Base-by-base conservation (phyloP, 2,888 invertebrate species). In the Calephelis perditalis region DNA sequence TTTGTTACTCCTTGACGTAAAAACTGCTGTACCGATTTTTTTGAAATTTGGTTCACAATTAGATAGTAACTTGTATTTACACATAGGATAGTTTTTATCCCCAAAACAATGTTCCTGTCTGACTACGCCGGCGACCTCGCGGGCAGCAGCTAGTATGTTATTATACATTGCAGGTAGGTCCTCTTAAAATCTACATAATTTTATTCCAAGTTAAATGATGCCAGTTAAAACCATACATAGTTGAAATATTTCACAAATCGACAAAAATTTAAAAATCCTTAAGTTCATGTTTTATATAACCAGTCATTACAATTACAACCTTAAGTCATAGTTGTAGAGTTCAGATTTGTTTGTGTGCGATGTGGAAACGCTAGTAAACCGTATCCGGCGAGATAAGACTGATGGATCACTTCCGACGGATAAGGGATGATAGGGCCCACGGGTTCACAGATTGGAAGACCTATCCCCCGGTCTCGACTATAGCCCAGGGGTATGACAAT, bases 341-440 rank as follows among this genome's bases (percentile, higher is more conserved):
- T 65, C 59, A 64, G 65, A 67, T 67, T 69, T 67, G 64, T 64
- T 62, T 63, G 55, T 61, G 36, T 3, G 56, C 58, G 62, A 64
- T 66, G 63, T 67, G 66, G 64, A 64, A 66, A 62, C 64, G 64
- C 64, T 67, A 67, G 65, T 70, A 70, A 69, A 68, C 64, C 73
- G 78, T 80, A 82, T 84, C 84, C 85, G 81, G 78, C 70, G 75
- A 78, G 88, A 88, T 89, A 87, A 84, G 78, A 73, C 66, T 88
- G 88, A 89, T 86, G 82, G 88, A 89, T 89, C 78, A 79, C 80
- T 89, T 88, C 88, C 88, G 81, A 73, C 69, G 76, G 75, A 75
- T 76, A 75, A 76, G 73, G 75, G 72, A 71, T 71, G 70, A 68
- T 67, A 64, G 67, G 67, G 68, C 67, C 64, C 65, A 64, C 60